phyloP scores from a whole-genome alignment of 2,797 vertebrate genomes.

The Alectoris magna region DNA sequence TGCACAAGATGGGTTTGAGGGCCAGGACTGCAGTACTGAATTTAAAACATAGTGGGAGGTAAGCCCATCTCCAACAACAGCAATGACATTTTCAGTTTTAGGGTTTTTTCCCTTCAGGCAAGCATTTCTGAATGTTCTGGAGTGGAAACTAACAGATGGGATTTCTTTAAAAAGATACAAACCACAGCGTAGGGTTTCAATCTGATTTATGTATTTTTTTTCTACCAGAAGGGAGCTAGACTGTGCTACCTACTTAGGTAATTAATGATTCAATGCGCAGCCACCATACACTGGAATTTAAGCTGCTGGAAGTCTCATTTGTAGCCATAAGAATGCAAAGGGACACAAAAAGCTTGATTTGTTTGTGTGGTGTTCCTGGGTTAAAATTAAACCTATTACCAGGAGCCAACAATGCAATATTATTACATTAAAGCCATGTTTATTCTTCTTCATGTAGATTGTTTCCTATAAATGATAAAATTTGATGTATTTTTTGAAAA shows the following conservation, averaged over 20 bases:
- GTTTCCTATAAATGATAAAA: slow-evolving; percentile 66
- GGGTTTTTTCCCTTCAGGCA: slow-evolving; percentile 45
- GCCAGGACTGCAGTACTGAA: slow-evolving; percentile 28
- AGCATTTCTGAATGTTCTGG: slow-evolving; percentile 64
- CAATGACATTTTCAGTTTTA: slow-evolving; percentile 24
- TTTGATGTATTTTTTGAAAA: slow-evolving; percentile 53
- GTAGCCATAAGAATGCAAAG: slow-evolving; percentile 73
- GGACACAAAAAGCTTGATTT: slow-evolving; percentile 72
- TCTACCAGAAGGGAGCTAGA: slow-evolving; percentile 56
- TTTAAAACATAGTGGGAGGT: slow-evolving; percentile 47
- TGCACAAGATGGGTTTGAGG: not conserved
- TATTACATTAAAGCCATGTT: slow-evolving; percentile 62
- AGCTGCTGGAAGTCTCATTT: slow-evolving; percentile 77
- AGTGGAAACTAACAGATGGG: slow-evolving; percentile 74
- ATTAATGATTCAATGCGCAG: slow-evolving; percentile 77
- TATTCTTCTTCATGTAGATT: slow-evolving; percentile 59
- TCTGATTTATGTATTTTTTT: slow-evolving; percentile 41
- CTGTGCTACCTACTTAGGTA: slow-evolving; percentile 64
- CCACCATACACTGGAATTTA: slow-evolving; percentile 64
- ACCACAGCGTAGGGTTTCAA: slow-evolving; percentile 46
- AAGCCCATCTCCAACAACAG: not conserved
- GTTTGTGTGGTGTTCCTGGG: slow-evolving; percentile 67
- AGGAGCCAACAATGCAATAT: slow-evolving; percentile 61
- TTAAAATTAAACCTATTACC: slow-evolving; percentile 76
- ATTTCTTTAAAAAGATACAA: slow-evolving; percentile 74